phyloP scores from a whole-genome alignment of 2,113 vertebrate genomes.

The Piprites chloris region DNA sequence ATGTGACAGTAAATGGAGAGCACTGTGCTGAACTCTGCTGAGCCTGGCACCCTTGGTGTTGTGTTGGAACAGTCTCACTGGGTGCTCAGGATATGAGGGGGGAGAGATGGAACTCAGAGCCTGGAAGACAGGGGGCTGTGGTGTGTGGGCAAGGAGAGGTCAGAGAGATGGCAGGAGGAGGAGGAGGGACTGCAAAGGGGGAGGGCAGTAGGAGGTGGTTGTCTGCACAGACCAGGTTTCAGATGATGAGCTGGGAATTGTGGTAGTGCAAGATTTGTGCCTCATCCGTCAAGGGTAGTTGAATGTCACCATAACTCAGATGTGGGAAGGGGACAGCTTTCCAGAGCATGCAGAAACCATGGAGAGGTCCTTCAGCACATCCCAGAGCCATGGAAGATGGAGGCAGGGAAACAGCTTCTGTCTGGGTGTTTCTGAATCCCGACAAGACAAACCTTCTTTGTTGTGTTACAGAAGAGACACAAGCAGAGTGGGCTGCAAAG shows the following conservation, averaged over 20 bases:
- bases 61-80: neutral
- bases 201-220: neutral
- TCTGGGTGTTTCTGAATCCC: neutral
- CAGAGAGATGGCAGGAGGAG: neutral
- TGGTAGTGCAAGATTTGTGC: neutral
- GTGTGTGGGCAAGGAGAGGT: neutral
- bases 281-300: neutral
- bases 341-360: neutral
- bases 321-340: neutral
- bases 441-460: neutral
- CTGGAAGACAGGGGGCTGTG: neutral
- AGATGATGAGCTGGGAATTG: neutral
- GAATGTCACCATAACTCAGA: neutral
- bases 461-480: neutral
- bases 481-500: neutral
- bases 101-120: neutral
- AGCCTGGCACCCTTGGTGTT: neutral
- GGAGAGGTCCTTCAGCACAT: neutral
- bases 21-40: rapidly evolving
- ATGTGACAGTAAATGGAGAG: neutral
- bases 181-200: neutral
- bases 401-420: neutral
- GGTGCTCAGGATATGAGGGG: neutral
- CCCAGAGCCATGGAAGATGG: rapidly evolving
- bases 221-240: neutral